Percentiles rank a stretch among this genome's conserved stretches.
Conservation (phyloP, 2,797 vertebrate species). For the Pterois miles region DNA sequence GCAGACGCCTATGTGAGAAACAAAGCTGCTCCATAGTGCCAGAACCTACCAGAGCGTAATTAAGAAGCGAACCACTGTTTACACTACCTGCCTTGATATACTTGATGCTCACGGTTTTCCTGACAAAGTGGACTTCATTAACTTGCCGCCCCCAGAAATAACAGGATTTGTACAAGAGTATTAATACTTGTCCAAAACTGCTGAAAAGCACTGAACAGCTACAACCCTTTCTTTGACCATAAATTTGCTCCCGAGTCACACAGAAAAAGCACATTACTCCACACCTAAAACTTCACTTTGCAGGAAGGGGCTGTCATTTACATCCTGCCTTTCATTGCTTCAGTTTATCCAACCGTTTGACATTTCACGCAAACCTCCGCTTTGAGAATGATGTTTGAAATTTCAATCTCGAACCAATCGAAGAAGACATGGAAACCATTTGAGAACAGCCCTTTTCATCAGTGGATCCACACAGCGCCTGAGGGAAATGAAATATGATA, state of each 20-base stretch:
- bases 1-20: slow-evolving; percentile 16
- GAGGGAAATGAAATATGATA: slow-evolving; percentile 42
- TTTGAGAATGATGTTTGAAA: slow-evolving; percentile 53
- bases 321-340: slow-evolving; percentile 18
- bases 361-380: slow-evolving; percentile 24
- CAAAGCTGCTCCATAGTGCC: slow-evolving; percentile 25
- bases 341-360: slow-evolving; percentile 44
- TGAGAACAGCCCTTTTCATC: slow-evolving; percentile 38
- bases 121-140: slow-evolving; percentile 15
- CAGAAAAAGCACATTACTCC: not conserved
- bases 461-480: not conserved
- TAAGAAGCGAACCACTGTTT: slow-evolving; percentile 39
- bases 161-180: not conserved
- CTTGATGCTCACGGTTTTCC: not conserved
- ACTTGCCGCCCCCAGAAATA: not conserved
- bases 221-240: not conserved
- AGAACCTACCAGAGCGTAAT: slow-evolving; percentile 37
- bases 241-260: not conserved
- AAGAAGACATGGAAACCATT: slow-evolving; percentile 55
- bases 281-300: slow-evolving; percentile 4
- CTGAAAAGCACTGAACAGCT: not conserved
- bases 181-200: slow-evolving; percentile 13
- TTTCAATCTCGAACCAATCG: slow-evolving; percentile 65
- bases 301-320: slow-evolving; percentile 23
- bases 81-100: slow-evolving; percentile 25